phyloP scores from a whole-genome alignment of 2,113 vertebrate species.

The Rhabdornis inornatus region DNA sequence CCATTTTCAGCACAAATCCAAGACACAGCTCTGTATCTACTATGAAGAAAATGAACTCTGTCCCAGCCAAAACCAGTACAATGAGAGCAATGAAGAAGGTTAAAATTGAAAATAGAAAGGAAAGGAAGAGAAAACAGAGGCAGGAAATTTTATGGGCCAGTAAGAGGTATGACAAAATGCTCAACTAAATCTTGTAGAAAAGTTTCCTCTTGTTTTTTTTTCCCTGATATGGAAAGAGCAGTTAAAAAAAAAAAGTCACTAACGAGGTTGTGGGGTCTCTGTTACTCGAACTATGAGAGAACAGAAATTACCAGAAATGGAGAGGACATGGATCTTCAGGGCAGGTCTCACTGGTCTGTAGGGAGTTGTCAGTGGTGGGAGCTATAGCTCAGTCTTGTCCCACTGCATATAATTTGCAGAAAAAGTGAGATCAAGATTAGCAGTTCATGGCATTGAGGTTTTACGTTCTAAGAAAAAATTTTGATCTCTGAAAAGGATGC shows the following conservation, averaged over 20 bases:
- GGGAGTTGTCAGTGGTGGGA: background rate
- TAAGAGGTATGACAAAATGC: background rate
- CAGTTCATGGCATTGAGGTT: background rate
- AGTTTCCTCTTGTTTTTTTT: background rate
- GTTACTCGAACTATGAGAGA: background rate
- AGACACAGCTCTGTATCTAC: background rate
- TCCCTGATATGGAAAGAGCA: background rate
- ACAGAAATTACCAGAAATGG: background rate
- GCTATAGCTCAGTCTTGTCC: background rate
- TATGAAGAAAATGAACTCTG: background rate
- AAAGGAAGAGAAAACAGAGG: background rate
- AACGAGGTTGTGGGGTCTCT: background rate
- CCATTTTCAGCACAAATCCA: background rate
- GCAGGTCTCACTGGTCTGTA: background rate
- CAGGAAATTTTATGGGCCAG: background rate
- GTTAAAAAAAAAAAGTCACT: background rate
- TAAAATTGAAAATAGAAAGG: background rate
- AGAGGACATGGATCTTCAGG: background rate
- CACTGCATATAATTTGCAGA: background rate
- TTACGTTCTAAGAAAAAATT: background rate
- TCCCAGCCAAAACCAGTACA: background rate
- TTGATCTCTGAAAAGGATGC: background rate
- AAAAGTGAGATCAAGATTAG: background rate
- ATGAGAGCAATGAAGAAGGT: background rate
- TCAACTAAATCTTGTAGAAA: background rate